These are phyloP conservation scores for Thamnophis sirtalis DNA, from an alignment of 2,113 vertebrate species.

Conservation along the genomic window DNA sequence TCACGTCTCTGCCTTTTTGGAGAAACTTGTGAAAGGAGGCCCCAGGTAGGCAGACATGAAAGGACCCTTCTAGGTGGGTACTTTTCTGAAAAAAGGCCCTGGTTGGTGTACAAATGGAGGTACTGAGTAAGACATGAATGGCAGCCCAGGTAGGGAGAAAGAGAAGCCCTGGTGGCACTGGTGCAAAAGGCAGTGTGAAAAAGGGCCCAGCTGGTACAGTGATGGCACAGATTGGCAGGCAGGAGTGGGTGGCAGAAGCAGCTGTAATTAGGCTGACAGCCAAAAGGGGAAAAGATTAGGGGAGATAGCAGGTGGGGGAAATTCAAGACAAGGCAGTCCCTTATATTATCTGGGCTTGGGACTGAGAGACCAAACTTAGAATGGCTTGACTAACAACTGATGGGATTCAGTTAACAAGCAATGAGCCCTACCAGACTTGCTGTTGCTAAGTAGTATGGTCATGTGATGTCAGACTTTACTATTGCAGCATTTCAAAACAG, in stretches of 20 bases:
- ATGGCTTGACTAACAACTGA: background rate
- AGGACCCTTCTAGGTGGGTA: background rate
- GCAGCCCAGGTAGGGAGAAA: background rate
- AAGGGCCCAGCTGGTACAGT: background rate
- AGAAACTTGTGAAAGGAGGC: background rate
- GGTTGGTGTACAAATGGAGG: background rate
- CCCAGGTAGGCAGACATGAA: background rate
- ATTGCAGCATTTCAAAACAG: background rate
- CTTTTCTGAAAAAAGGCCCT: background rate
- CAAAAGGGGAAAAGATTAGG: background rate
- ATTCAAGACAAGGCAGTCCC: background rate
- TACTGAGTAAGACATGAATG: background rate
- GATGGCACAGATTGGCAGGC: background rate
- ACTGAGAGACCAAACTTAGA: background rate
- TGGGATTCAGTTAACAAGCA: background rate
- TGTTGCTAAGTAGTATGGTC: too few relatives aligned
- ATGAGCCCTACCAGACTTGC: background rate
- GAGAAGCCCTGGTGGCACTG: background rate
- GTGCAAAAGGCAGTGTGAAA: background rate
- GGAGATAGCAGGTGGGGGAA: background rate
- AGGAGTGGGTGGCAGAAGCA: background rate
- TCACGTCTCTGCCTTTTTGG: background rate
- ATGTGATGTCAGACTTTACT: background rate
- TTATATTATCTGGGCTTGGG: background rate
- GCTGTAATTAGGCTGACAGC: background rate